A percentile compares a stretch with the other conserved stretches of the same genome.
Evolutionary conservation across 2,888 invertebrate species (phyloP).

Genomic region (Phytoseiulus persimilis): DNA sequence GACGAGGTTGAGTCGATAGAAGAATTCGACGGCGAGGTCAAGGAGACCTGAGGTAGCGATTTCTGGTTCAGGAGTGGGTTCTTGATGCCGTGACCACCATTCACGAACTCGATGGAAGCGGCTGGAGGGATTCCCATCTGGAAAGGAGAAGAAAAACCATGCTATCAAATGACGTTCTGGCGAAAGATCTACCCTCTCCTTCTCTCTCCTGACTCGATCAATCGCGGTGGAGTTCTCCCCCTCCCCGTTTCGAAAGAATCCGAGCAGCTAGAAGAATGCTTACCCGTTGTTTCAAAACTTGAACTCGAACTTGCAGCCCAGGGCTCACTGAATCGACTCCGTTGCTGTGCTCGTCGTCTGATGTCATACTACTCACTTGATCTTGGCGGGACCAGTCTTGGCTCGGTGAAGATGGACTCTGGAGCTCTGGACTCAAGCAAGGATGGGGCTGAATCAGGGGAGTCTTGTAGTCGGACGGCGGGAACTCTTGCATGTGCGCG

Average conservation of each 20-base stretch:
- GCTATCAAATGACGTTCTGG: background rate
- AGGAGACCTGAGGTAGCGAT: background rate
- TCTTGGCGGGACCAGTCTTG: background rate
- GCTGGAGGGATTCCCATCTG: slow-evolving; percentile 29
- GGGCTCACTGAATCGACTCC: slow-evolving; percentile 37
- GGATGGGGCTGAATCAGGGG: background rate
- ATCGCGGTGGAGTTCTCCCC: background rate
- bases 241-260: background rate
- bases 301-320: slow-evolving; percentile 19
- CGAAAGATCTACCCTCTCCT: no score
- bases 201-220: no score
- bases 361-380: slow-evolving; percentile 11
- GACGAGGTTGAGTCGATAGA: background rate
- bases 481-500: slow-evolving; percentile 6
- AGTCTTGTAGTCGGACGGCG: slow-evolving; percentile 6
- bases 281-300: slow-evolving; percentile 32
- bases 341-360: slow-evolving; percentile 22
- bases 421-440: slow-evolving; percentile 27
- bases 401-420: slow-evolving; percentile 18
- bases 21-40: background rate
- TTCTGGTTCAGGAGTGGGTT: slow-evolving; percentile 68
- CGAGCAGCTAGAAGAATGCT: slow-evolving; percentile 11
- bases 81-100: slow-evolving; percentile 93
- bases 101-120: slow-evolving; percentile 84
- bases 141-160: background rate